Evolutionary conservation across 2,797 vertebrate genomes (phyloP).

Genomic region (Phataginus tricuspis): DNA sequence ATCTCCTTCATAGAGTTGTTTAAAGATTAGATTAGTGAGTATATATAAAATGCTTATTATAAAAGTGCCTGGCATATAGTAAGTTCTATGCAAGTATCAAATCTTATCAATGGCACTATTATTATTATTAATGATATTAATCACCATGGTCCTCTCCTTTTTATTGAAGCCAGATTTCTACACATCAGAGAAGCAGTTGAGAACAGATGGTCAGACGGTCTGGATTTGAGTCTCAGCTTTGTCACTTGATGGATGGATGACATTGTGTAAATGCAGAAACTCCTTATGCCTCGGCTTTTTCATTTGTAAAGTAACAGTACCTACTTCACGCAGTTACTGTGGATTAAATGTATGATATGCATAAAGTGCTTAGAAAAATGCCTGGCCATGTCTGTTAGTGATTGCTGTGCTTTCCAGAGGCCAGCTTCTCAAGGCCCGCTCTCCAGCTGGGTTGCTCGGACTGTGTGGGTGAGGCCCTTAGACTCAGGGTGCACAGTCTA

Average conservation of each 20-base stretch:
- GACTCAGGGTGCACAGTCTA: not conserved
- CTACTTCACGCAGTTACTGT: not conserved
- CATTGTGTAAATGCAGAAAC: not conserved
- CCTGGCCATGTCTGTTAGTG: not conserved
- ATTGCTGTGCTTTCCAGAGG: not conserved
- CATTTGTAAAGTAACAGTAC: not conserved
- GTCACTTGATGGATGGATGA: not conserved
- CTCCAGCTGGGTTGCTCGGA: not conserved
- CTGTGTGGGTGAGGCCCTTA: not conserved
- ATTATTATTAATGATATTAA: not conserved
- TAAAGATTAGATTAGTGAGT: not conserved
- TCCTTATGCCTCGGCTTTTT: not conserved
- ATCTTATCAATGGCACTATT: not conserved
- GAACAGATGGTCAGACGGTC: not conserved
- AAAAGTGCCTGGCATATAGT: not conserved
- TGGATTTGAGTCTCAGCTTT: not conserved
- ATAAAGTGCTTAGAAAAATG: not conserved
- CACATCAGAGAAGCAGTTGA: not conserved
- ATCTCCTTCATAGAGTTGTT: not conserved
- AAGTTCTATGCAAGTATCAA: not conserved
- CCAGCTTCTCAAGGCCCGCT: not conserved
- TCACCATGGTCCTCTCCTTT: not conserved
- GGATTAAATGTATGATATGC: not conserved
- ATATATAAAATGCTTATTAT: conserved; percentile 9
- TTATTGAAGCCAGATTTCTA: not conserved